Percentiles rank a stretch among this genome's conserved stretches.
Evolutionary conservation across 2,888 invertebrate genomes (phyloP).

Genomic region (Himalopsyche japonica): DNA sequence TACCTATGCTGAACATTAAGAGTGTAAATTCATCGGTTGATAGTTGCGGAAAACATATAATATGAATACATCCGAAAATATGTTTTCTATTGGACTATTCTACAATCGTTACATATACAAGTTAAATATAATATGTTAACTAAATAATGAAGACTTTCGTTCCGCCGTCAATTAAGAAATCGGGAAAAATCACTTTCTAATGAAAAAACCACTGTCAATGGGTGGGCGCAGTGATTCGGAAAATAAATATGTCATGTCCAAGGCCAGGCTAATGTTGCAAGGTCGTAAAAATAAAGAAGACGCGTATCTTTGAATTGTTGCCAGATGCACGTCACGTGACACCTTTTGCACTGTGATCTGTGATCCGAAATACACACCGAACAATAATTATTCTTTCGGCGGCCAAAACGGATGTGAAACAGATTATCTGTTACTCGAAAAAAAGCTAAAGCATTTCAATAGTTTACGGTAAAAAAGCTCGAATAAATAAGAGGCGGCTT

Average conservation of each 20-base stretch:
- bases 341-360: not conserved
- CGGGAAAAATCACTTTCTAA: not conserved
- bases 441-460: too few relatives aligned
- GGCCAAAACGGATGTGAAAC: not conserved
- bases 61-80: too few relatives aligned
- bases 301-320: not conserved
- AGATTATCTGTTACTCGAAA: not conserved
- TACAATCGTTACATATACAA: too few relatives aligned
- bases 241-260: slow-evolving; percentile 20
- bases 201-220: not conserved
- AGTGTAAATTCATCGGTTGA: too few relatives aligned
- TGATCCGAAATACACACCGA: not conserved
- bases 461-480: too few relatives aligned
- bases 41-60: too few relatives aligned
- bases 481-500: too few relatives aligned
- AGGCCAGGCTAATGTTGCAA: slow-evolving; percentile 20
- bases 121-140: too few relatives aligned
- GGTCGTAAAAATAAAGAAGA: slow-evolving; percentile 11
- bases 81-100: too few relatives aligned
- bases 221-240: not conserved
- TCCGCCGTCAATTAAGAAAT: too few relatives aligned
- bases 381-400: not conserved
- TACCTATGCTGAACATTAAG: too few relatives aligned
- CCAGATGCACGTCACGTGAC: not conserved
- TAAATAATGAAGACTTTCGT: too few relatives aligned